Evolutionary conservation across 2,888 invertebrate genomes (phyloP).

Genomic region (Eupithecia subfuscata): DNA sequence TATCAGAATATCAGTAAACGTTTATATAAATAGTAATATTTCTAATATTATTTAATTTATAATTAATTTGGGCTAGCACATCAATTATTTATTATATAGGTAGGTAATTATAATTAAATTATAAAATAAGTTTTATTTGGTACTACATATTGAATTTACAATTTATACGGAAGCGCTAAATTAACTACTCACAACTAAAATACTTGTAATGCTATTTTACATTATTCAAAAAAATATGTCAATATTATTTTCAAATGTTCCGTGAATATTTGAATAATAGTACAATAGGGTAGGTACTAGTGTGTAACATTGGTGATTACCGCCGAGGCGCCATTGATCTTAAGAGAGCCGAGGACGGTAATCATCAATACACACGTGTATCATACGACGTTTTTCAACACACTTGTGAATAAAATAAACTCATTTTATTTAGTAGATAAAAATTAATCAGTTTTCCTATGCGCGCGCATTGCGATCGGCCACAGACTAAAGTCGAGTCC

Average conservation of each 20-base stretch:
- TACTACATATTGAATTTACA: not conserved
- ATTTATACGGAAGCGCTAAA: slow-evolving; percentile 11
- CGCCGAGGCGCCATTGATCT: too few relatives aligned
- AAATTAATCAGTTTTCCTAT: too few relatives aligned
- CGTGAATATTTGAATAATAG: not conserved
- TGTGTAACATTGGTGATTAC: too few relatives aligned
- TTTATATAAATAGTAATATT: slow-evolving; percentile 55
- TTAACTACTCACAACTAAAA: slow-evolving; percentile 1
- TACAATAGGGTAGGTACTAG: too few relatives aligned
- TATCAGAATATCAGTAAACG: slow-evolving; percentile 63
- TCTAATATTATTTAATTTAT: slow-evolving; percentile 33
- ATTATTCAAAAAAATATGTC: not conserved
- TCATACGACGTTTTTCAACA: too few relatives aligned
- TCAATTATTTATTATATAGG: slow-evolving; percentile 1
- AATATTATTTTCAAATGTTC: not conserved
- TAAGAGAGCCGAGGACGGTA: too few relatives aligned
- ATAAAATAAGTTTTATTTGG: slow-evolving; percentile 1
- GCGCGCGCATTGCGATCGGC: too few relatives aligned
- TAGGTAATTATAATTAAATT: slow-evolving; percentile 5
- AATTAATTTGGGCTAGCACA: slow-evolving; percentile 24
- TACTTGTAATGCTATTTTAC: not conserved
- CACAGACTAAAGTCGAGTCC: too few relatives aligned
- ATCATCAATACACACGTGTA: too few relatives aligned
- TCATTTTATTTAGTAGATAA: too few relatives aligned
- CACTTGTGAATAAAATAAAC: too few relatives aligned